Conservation (phyloP, 2,797 vertebrate species). For the Nothura maculosa region DNA sequence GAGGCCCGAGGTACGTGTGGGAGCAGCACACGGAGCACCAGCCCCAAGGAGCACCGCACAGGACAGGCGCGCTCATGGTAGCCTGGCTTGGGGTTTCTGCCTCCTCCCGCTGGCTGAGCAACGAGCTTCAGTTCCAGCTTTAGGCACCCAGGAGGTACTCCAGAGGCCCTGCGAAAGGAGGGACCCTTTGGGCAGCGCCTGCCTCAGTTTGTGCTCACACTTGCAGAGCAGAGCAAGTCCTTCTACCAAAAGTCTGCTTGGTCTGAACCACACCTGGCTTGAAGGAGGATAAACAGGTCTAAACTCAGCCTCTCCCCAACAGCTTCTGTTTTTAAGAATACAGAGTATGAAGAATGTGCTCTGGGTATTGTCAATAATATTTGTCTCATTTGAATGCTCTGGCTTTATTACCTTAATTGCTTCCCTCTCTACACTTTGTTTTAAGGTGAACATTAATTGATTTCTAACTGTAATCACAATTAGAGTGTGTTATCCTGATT, state of each 20-base stretch:
- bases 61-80: neutral
- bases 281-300: neutral
- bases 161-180: neutral
- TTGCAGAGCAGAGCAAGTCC: neutral
- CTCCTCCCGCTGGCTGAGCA: neutral
- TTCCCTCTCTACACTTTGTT: conserved; percentile 71
- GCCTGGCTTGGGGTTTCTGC: neutral
- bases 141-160: accelerated
- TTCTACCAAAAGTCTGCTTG: neutral
- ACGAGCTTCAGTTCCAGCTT: neutral
- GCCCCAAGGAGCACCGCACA: neutral
- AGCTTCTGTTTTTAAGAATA: neutral
- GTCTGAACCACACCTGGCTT: neutral
- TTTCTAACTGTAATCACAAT: conserved; percentile 81
- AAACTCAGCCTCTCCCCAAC: neutral
- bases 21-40: neutral
- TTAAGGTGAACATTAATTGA: conserved; percentile 82
- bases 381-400: conserved; percentile 46
- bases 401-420: conserved; percentile 75
- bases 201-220: neutral
- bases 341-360: neutral
- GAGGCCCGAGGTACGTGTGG: neutral
- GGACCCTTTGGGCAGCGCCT: neutral
- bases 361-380: conserved; percentile 55
- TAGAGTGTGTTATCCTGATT: conserved; percentile 74